Evolutionary conservation across 23 tunicate species (phyloP).

Genomic region (Styela plicata): DNA sequence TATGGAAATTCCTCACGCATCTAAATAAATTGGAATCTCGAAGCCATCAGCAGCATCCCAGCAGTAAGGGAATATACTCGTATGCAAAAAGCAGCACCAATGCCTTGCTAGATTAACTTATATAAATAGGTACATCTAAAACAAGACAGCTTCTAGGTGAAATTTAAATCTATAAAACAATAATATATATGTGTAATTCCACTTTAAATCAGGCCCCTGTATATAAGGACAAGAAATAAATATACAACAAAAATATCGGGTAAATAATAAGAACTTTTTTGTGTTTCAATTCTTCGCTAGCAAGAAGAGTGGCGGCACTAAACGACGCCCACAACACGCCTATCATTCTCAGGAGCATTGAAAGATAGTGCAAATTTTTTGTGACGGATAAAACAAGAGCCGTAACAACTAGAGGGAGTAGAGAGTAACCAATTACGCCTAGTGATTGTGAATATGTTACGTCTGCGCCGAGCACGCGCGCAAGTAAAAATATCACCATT

Average conservation of each 20-base stretch:
- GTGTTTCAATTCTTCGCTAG: constrained; percentile 77
- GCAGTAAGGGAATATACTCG: too few relatives aligned
- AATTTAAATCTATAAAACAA: too few relatives aligned
- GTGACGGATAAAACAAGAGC: constrained; percentile 56
- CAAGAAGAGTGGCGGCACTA: constrained; percentile 94
- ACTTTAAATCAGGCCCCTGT: constrained; percentile 97
- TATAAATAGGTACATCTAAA: too few relatives aligned
- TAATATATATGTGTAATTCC: too few relatives aligned
- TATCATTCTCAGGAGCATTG: constrained; percentile 48
- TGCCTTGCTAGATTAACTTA: too few relatives aligned
- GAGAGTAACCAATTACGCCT: constrained; percentile 95
- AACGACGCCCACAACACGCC: constrained; percentile 98
- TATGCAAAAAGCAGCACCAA: too few relatives aligned
- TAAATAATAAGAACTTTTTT: constrained; percentile 89
- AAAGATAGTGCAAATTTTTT: constrained; percentile 30
- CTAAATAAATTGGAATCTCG: too few relatives aligned
- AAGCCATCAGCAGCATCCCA: too few relatives aligned
- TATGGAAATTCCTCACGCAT: too few relatives aligned
- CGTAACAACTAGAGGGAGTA: constrained; percentile 82
- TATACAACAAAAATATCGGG: constrained; percentile 89
- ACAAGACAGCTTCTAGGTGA: too few relatives aligned
- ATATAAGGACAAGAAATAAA: constrained; percentile 88
- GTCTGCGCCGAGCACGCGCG: constrained; percentile 96
- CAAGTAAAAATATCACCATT: constrained; percentile 78
- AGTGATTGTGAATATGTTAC: constrained; percentile 94